phyloP scores from a whole-genome alignment of 2,888 invertebrate genomes.

The Adela reaumurella region DNA sequence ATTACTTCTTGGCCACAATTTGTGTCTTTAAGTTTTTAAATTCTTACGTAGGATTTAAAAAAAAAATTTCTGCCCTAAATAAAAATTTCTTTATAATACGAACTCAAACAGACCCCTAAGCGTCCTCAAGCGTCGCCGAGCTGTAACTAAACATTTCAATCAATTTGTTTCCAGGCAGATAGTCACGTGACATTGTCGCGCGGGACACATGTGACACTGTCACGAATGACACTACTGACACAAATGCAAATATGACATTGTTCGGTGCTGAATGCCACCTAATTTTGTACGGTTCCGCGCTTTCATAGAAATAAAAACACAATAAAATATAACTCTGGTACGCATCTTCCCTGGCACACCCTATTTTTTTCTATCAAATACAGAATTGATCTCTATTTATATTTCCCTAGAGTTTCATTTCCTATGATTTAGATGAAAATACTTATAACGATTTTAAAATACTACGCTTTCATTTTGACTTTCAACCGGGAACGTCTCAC shows the following conservation, averaged over 20 bases:
- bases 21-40: too few relatives aligned
- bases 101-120: too few relatives aligned
- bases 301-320: conserved; percentile 22
- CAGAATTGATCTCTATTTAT: not conserved
- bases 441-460: not conserved
- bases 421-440: not conserved
- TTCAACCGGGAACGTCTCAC: conserved; percentile 29
- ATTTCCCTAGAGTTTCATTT: not conserved
- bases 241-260: conserved; percentile 18
- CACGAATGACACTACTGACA: conserved; percentile 1
- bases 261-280: conserved; percentile 39
- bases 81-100: too few relatives aligned
- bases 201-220: not conserved
- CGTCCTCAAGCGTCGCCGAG: not conserved
- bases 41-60: too few relatives aligned
- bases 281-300: conserved; percentile 49
- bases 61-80: too few relatives aligned
- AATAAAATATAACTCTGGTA: conserved; percentile 8
- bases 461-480: conserved; percentile 19
- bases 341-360: not conserved
- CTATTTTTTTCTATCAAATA: not conserved
- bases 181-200: not conserved
- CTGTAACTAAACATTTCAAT: not conserved
- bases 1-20: too few relatives aligned
- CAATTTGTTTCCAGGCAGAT: not conserved